A percentile compares a stretch with the other conserved stretches of the same genome.
These are phyloP conservation scores for Pissodes strobi DNA, from an alignment of 1,140 invertebrate species.

Conservation along the genomic window DNA sequence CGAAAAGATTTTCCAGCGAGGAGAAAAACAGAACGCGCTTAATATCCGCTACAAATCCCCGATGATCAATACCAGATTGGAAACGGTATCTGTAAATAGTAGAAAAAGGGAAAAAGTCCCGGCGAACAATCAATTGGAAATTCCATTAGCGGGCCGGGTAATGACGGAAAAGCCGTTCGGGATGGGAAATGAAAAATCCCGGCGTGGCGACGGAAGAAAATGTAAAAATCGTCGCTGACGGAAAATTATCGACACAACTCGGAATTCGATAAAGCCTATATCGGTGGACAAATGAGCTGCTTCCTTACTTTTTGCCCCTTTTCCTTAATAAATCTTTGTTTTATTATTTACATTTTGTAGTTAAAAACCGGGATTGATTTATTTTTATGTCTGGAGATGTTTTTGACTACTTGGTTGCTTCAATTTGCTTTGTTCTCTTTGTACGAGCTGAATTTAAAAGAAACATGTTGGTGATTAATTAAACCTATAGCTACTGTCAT, in stretches of 20 bases:
- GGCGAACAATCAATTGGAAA: constrained; percentile 43
- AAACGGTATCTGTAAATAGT: constrained; percentile 13
- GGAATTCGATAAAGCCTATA: constrained; percentile 39
- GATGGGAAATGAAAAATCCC: constrained; percentile 46
- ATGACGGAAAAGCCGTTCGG: constrained; percentile 43
- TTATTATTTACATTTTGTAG: no score
- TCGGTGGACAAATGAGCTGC: constrained; percentile 40
- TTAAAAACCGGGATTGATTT: no score
- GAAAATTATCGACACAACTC: constrained; percentile 44
- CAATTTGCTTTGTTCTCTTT: no score
- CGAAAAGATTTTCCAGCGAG: no score
- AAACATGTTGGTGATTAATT: no score
- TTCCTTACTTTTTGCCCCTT: no score
- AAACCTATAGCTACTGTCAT: no score
- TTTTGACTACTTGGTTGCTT: no score
- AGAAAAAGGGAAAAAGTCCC: constrained; percentile 19
- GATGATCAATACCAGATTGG: constrained; percentile 26
- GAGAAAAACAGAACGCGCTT: no score
- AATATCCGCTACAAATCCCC: constrained; percentile 25
- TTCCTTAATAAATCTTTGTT: no score
- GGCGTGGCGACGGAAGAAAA: constrained; percentile 42
- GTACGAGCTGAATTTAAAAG: no score
- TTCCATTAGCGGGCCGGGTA: constrained; percentile 42
- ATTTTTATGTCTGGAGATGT: no score
- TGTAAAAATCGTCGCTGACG: constrained; percentile 47